phyloP scores from a whole-genome alignment of 2,888 invertebrate species.

The Criorhina ranunculi region DNA sequence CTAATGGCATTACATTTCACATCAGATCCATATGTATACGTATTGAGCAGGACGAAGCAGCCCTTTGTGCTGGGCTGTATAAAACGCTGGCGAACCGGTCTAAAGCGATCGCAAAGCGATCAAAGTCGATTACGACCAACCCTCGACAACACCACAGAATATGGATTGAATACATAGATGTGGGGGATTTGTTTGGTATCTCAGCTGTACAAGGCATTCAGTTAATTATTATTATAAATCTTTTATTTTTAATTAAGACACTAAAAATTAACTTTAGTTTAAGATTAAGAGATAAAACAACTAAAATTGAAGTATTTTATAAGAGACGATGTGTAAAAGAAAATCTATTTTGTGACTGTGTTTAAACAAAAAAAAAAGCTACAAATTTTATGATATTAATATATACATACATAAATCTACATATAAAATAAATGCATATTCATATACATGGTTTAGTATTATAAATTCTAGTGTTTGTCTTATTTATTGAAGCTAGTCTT shows the following conservation, averaged over 20 bases:
- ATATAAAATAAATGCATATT: conserved; percentile 4
- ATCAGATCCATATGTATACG: conserved; percentile 93
- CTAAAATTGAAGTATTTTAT: conserved; percentile 46
- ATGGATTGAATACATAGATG: conserved; percentile 79
- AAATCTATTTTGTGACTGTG: conserved; percentile 71
- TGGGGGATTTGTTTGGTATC: conserved; percentile 63
- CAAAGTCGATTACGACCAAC: conserved; percentile 83
- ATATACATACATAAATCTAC: conserved; percentile 16
- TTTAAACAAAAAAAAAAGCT: conserved; percentile 61
- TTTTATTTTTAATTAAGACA: conserved; percentile 48
- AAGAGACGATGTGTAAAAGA: conserved; percentile 31
- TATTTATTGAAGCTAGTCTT: no score
- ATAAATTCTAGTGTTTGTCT: conserved; percentile 1
- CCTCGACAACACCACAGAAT: conserved; percentile 82
- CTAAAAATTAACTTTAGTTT: conserved; percentile 34
- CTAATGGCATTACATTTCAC: conserved; percentile 93
- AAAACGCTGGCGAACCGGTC: conserved; percentile 82
- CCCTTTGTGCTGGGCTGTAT: conserved; percentile 82
- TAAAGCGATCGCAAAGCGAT: conserved; percentile 82
- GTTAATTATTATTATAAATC: conserved; percentile 54
- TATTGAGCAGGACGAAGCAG: conserved; percentile 87
- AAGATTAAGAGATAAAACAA: conserved; percentile 31
- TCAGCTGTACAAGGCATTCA: conserved; percentile 60
- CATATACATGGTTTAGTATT: conserved; percentile 14
- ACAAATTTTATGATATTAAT: conserved; percentile 72